A percentile compares a stretch with the other conserved stretches of the same genome.
These are phyloP conservation scores for Scaptomyza parva DNA, from an alignment of 2,888 invertebrate species.

Conservation along the genomic window DNA sequence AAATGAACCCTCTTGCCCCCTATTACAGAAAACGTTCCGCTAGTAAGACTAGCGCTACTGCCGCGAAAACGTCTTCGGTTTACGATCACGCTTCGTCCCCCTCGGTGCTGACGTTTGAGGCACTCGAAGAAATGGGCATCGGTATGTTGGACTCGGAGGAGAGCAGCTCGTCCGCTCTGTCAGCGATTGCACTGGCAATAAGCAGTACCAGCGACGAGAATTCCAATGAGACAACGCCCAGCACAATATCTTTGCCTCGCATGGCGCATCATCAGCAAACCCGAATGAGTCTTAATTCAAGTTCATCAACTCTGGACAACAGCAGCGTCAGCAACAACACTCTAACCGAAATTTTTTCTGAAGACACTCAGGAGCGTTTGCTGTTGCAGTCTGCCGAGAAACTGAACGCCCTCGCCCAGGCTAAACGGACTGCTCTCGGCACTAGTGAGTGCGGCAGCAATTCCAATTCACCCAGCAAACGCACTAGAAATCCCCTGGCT, in stretches of 20 bases:
- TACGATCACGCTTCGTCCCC: conserved; percentile 72
- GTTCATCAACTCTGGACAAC: conserved; percentile 66
- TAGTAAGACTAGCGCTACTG: conserved; percentile 53
- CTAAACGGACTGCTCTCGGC: conserved; percentile 74
- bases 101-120: conserved; percentile 63
- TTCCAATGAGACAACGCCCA: conserved; percentile 82
- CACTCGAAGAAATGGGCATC: conserved; percentile 87
- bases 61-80: conserved; percentile 62
- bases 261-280: conserved; percentile 75
- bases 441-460: conserved; percentile 57
- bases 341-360: conserved; percentile 56
- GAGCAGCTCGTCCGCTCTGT: conserved; percentile 81
- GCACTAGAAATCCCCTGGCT: conserved; percentile 82
- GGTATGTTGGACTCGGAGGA: conserved; percentile 87
- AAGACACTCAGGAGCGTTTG: conserved; percentile 61
- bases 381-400: conserved; percentile 52
- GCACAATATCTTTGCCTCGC: conserved; percentile 70
- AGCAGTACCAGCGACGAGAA: conserved; percentile 81
- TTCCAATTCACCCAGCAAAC: conserved; percentile 75
- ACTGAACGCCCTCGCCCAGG: conserved; percentile 57
- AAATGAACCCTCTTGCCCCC: conserved; percentile 2
- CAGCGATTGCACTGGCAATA: conserved; percentile 75
- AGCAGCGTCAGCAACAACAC: conserved; percentile 64
- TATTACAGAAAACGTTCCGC: conserved; percentile 79
- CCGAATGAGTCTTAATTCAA: conserved; percentile 56